A percentile compares a stretch with the other conserved stretches of the same genome.
Evolutionary conservation across 2,113 vertebrate species (phyloP).

Genomic region (Percina caprodes): DNA sequence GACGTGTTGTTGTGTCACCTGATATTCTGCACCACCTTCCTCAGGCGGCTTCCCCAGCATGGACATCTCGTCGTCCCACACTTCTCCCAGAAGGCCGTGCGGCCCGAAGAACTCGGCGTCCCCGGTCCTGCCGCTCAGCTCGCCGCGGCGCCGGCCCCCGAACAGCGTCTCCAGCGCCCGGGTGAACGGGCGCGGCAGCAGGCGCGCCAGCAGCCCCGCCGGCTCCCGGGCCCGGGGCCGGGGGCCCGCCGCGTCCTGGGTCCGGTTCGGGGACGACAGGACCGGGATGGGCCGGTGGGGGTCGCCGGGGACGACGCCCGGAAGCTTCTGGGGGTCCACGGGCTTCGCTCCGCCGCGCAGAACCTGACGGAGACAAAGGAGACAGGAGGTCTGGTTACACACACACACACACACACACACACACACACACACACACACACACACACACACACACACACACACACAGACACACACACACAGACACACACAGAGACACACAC

Average conservation of each 20-base stretch:
- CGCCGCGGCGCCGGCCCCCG: constrained; percentile 62
- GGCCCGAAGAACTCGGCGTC: constrained; percentile 77
- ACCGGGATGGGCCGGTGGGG: constrained; percentile 83
- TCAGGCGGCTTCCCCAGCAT: constrained; percentile 82
- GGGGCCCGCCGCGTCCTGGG: constrained; percentile 8
- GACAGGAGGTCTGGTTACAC: too few relatives aligned
- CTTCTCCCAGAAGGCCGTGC: constrained; percentile 69
- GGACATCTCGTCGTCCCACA: constrained; percentile 86
- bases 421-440: too few relatives aligned
- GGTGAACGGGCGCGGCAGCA: constrained; percentile 77
- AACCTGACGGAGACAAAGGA: constrained; percentile 66
- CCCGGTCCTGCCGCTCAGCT: constrained; percentile 50
- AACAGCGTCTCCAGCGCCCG: constrained; percentile 78
- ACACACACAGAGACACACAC: too few relatives aligned
- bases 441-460: too few relatives aligned
- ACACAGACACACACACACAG: too few relatives aligned
- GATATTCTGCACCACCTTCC: constrained; percentile 86
- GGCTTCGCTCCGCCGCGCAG: too few relatives aligned
- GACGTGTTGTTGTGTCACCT: too few relatives aligned
- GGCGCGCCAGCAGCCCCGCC: constrained; percentile 69
- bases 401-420: too few relatives aligned
- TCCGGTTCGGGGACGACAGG: constrained; percentile 78
- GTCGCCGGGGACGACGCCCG: constrained; percentile 82
- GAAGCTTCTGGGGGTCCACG: constrained; percentile 84
- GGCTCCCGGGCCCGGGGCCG: not conserved